Evolutionary conservation across 2,113 vertebrate species (phyloP), one percentile per base, ranked within the genome.

Genomic region (Irena cyanogastra): DNA sequence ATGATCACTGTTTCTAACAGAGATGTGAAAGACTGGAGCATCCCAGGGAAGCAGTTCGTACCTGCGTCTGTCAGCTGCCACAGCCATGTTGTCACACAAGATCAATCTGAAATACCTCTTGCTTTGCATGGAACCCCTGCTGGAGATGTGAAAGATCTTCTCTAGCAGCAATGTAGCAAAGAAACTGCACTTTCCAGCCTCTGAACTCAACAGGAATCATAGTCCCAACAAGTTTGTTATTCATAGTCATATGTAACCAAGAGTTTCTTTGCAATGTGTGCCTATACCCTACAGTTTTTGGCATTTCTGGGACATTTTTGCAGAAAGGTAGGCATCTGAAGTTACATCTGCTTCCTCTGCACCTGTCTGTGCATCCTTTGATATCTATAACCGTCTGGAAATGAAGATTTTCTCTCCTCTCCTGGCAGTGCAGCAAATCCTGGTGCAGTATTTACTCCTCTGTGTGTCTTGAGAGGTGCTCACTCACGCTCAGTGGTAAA

Each of bases 241-340:
- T 86, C 53, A 31, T 13, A 89, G 66, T 35, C 45, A 65, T 24
- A 30, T 77, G 69, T 57, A 78, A 88, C 22, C 37, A 82, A 83
- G 50, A 13, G 53, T 83, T 79, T 59, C 30, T 90, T 76, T 54
- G 63, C 65, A 64, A 30, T 2, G 0, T 42, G 22, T 81, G 31
- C 57, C 52, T 91, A 44, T 18, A n/a, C 47, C 33, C 11, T 50
- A 47, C 23, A 75, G 47, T 4, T 86, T 87, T 87, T 77, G 65
- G 52, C 81, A 93, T 93, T 91, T 92, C 87, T 96, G 75, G 64
- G 80, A 60, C 61, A 56, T 92, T 80, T 94, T 70, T 33, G 1
- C 35, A 90, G 61, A 44, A 93, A 91, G 23, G 18, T 59, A 83
- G 69, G 16, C 41, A 71, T 85, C 39, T 95, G 64, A 53, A 90